phyloP scores from a whole-genome alignment of 2,888 invertebrate genomes.

The Xestoiulus laeticollis region DNA sequence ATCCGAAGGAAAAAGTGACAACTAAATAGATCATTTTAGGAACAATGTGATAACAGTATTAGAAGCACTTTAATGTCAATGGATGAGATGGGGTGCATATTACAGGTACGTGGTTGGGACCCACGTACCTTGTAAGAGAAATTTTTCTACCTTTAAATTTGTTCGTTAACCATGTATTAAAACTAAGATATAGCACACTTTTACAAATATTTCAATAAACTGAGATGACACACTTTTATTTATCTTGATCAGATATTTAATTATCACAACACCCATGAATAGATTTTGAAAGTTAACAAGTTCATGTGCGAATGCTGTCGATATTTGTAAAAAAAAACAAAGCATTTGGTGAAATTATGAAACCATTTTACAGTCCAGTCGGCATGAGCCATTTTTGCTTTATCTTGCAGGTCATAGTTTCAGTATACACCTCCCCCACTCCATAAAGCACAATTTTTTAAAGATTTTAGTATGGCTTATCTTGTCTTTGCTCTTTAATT shows the following conservation, averaged over 20 bases:
- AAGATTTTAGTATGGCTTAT: background rate
- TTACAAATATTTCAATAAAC: too few relatives aligned
- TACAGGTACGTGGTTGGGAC: background rate
- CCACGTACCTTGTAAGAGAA: background rate
- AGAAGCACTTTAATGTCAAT: background rate
- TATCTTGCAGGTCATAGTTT: background rate
- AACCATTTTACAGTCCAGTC: background rate
- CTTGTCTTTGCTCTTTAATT: background rate
- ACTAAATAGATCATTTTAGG: background rate
- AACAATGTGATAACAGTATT: background rate
- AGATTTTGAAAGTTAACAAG: too few relatives aligned
- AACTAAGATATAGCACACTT: too few relatives aligned
- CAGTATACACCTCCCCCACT: background rate
- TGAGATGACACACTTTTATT: too few relatives aligned
- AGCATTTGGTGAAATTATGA: background rate
- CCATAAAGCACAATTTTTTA: constrained; percentile 4
- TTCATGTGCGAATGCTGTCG: too few relatives aligned
- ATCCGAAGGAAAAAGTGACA: background rate
- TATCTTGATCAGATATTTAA: too few relatives aligned
- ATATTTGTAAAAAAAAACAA: background rate
- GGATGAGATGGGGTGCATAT: background rate
- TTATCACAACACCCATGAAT: too few relatives aligned
- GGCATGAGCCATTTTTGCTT: background rate
- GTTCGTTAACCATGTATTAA: too few relatives aligned
- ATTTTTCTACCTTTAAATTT: too few relatives aligned